Conservation (phyloP, 2,113 vertebrate species). For the Carassius auratus region DNA sequence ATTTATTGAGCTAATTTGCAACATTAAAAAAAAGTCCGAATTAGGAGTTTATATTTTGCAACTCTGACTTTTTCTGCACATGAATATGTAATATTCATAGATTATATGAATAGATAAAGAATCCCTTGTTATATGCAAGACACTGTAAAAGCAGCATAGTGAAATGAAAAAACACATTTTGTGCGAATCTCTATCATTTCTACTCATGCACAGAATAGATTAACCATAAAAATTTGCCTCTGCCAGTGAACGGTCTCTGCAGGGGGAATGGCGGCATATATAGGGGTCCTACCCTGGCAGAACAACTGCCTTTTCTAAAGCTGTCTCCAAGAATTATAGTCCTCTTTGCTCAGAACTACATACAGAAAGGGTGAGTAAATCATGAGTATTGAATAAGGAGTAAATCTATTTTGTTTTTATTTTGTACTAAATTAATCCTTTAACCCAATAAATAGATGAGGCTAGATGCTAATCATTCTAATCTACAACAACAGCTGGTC, state of each 20-base stretch:
- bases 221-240: not conserved
- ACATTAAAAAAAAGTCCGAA: not conserved
- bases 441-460: not conserved
- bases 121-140: no score
- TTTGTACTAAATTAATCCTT: not conserved
- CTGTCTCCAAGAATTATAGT: not conserved
- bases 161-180: not conserved
- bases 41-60: not conserved
- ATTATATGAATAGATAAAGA: no score
- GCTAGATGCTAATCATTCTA: not conserved
- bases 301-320: not conserved
- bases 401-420: not conserved
- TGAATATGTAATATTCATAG: no score
- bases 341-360: not conserved
- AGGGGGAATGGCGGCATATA: not conserved
- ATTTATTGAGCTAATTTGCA: not conserved
- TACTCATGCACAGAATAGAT: not conserved
- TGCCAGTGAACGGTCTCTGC: not conserved
- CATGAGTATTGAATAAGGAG: not conserved
- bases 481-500: not conserved
- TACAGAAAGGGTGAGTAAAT: not conserved
- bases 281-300: not conserved
- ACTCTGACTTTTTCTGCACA: not conserved
- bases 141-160: not conserved
- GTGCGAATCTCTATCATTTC: not conserved